A percentile compares a stretch with the other conserved stretches of the same genome.
Conservation (phyloP, 1,140 invertebrate genomes). For the Diprion similis region DNA sequence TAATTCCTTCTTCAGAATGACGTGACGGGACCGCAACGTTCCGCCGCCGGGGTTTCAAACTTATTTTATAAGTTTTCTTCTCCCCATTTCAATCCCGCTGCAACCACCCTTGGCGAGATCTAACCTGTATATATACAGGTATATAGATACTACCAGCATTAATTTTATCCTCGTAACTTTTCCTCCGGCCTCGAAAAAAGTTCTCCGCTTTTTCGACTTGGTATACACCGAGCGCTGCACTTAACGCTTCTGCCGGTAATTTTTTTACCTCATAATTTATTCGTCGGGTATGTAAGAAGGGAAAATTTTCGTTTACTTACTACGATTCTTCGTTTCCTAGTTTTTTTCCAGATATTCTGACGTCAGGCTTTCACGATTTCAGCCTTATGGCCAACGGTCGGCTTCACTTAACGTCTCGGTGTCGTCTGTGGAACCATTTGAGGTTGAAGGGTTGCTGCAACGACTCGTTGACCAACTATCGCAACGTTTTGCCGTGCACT, state of each 20-base stretch:
- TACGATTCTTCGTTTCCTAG: too few species aligned
- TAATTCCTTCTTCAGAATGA: constrained; percentile 59
- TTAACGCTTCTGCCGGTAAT: constrained; percentile 4
- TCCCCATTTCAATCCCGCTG: not conserved
- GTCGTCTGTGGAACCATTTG: not conserved
- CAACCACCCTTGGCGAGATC: not conserved
- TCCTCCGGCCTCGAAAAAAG: not conserved
- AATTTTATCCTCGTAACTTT: not conserved
- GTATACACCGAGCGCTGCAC: not conserved
- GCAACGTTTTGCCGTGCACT: not conserved
- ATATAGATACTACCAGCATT: not conserved
- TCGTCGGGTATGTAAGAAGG: not conserved
- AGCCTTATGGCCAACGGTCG: not conserved
- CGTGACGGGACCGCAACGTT: constrained; percentile 46
- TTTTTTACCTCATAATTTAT: not conserved
- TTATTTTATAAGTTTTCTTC: constrained; percentile 37
- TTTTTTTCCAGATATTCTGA: too few species aligned
- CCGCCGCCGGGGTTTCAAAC: constrained; percentile 23
- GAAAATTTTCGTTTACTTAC: too few species aligned
- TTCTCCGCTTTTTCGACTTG: not conserved
- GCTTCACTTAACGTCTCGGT: not conserved
- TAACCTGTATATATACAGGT: not conserved
- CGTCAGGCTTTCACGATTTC: not conserved
- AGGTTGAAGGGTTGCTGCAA: not conserved
- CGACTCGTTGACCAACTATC: not conserved